Conservation (phyloP, 35 echinoderm and acorn worm species). For the Apostichopus californicus region DNA sequence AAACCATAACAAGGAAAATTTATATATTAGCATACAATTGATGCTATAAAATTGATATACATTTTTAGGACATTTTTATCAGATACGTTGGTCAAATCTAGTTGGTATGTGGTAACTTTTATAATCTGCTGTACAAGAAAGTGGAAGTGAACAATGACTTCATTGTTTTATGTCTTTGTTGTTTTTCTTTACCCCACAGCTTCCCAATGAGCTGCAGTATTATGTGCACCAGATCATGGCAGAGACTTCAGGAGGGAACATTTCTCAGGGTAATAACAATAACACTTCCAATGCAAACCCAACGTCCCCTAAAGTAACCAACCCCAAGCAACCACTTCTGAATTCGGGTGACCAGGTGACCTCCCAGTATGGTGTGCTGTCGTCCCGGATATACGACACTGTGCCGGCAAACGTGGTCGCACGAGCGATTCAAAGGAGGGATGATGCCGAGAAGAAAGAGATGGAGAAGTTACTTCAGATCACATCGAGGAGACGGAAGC, state of each 20-base stretch:
- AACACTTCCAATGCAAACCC: conserved; percentile 47
- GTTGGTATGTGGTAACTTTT: too few species aligned
- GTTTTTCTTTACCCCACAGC: conserved; percentile 57
- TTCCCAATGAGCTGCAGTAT: conserved; percentile 99
- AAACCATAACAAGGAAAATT: too few species aligned
- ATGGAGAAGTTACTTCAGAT: conserved; percentile 82
- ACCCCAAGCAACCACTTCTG: conserved; percentile 74
- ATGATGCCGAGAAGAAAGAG: conserved; percentile 91
- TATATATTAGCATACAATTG: too few species aligned
- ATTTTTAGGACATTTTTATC: too few species aligned
- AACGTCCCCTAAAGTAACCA: conserved; percentile 49
- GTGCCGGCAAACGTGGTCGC: conserved; percentile 91
- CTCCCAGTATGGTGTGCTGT: conserved; percentile 64
- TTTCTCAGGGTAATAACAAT: conserved; percentile 32
- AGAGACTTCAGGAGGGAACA: conserved; percentile 52
- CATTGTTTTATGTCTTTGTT: neutral
- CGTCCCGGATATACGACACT: conserved; percentile 81
- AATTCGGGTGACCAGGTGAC: conserved; percentile 29
- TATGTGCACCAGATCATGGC: conserved; percentile 98
- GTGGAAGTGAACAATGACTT: neutral
- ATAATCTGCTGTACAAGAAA: too few species aligned
- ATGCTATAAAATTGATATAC: too few species aligned
- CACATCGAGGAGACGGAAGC: conserved; percentile 63
- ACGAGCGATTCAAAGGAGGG: conserved; percentile 85
- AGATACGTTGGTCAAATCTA: too few species aligned